Evolutionary conservation across 2,888 invertebrate species (phyloP), one percentile per base, ranked within the genome.

Genomic region (Agrochola lychnidis): DNA sequence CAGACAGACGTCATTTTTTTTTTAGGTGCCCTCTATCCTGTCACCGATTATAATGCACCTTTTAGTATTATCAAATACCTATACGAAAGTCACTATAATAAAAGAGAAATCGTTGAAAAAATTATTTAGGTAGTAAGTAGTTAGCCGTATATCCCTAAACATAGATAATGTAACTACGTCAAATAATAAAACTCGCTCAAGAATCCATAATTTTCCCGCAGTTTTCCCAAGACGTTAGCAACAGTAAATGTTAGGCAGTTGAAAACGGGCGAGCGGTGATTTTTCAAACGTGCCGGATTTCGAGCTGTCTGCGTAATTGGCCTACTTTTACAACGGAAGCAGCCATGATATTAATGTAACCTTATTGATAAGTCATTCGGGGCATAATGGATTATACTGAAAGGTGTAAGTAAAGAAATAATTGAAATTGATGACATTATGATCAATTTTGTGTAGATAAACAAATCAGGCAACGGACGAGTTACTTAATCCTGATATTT

Each of bases 241-340:
- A 22, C 42, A 22, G 30, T 68, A 73, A 78, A 83, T 75, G 59
- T 67, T 71, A 73, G 53, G 56, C 70, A 64, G 59, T 78, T 70
- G 53, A 74, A 75, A 75, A 56, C 72, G 53, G 53, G 62, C 68
- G 80, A 70, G 42, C 53, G 80, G 82, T 85, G 76, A 83, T 82
- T 84, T 86, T 87, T 74, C 71, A 84, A 77, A 61, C 70, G 30
- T 42, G 63, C 36, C 36, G 22, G n/a, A 62, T 48, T 57, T n/a
- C 42, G 56, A 79, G 67, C 80, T 74, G 69, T 68, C 73, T 42
- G 63, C 40, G 61, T 80, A 87, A 87, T 87, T 79, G 77, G 76
- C 76, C 70, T 62, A 74, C 77, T 63, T 77, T 76, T 75, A 53
- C 71, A 59, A 45, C 40, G 84, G 64, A 69, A 76, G 45, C 12